These are phyloP conservation scores for Rhyacichthys aspro DNA, from an alignment of 2,797 vertebrate species.

Conservation along the genomic window DNA sequence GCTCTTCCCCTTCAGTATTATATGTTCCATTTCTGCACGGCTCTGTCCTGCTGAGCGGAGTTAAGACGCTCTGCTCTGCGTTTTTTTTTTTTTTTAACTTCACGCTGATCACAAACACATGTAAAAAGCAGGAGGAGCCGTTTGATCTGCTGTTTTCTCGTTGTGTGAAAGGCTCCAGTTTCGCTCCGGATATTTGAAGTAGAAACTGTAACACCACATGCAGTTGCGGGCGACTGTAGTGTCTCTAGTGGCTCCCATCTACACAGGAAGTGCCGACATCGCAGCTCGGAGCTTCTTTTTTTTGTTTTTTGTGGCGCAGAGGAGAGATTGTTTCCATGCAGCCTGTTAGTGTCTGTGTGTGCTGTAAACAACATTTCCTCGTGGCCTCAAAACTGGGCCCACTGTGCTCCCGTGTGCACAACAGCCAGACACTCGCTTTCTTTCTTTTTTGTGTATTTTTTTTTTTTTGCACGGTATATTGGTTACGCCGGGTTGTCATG, in stretches of 20 bases:
- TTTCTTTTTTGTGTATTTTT: too few relatives aligned
- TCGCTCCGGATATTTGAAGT: slow-evolving; percentile 66
- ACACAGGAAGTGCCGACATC: slow-evolving; percentile 71
- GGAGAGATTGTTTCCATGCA: slow-evolving; percentile 74
- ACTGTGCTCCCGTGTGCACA: slow-evolving; percentile 57
- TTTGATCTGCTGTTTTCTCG: slow-evolving; percentile 35
- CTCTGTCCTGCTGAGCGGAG: slow-evolving; percentile 30
- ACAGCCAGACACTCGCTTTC: slow-evolving; percentile 30
- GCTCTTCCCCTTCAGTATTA: slow-evolving; percentile 44
- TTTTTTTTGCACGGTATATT: slow-evolving; percentile 69
- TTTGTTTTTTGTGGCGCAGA: slow-evolving; percentile 67
- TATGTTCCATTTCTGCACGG: slow-evolving; percentile 57
- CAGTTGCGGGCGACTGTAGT: slow-evolving; percentile 71
- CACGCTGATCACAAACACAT: slow-evolving; percentile 30
- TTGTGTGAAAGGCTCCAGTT: slow-evolving; percentile 48
- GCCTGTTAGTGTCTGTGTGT: slow-evolving; percentile 46
- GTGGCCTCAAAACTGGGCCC: slow-evolving; percentile 67
- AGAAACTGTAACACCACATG: slow-evolving; percentile 72
- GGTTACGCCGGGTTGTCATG: slow-evolving; percentile 77
- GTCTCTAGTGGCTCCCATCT: slow-evolving; percentile 64
- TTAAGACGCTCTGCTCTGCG: slow-evolving; percentile 36
- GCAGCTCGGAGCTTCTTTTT: slow-evolving; percentile 69
- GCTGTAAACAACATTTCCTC: slow-evolving; percentile 71
- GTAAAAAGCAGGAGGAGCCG: slow-evolving; percentile 32
- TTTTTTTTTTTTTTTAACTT: slow-evolving; percentile 30